Conservation (phyloP, 2,888 invertebrate species). For the Trichogramma dendrolimi region DNA sequence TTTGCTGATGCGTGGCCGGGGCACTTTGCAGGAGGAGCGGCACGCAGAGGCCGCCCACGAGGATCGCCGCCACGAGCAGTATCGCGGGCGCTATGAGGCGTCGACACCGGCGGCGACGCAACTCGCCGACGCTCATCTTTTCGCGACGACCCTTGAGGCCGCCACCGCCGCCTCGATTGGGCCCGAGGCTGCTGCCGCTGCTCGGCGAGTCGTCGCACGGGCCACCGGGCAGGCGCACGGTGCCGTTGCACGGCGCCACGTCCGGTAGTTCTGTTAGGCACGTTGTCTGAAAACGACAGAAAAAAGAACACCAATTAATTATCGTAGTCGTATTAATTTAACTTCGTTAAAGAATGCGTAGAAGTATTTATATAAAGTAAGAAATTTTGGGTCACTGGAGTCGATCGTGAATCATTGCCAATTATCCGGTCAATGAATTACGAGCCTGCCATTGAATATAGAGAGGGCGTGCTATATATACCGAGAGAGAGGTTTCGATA, state of each 20-base stretch:
- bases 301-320: conserved; percentile 17
- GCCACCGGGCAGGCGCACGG: conserved; percentile 15
- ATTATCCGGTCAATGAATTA: no score
- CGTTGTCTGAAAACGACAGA: conserved; percentile 47
- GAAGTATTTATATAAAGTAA: conserved; percentile 48
- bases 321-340: no score
- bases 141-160: conserved; percentile 48
- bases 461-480: no score
- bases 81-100: conserved; percentile 45
- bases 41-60: conserved; percentile 50
- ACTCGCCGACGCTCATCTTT: conserved; percentile 26
- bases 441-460: no score
- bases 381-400: no score
- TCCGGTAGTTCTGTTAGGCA: conserved; percentile 54
- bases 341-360: no score
- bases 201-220: conserved; percentile 51
- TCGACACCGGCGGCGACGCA: conserved; percentile 46
- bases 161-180: conserved; percentile 40
- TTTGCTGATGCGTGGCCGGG: conserved; percentile 58
- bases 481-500: no score
- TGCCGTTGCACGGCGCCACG: conserved; percentile 47
- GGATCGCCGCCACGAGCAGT: conserved; percentile 44
- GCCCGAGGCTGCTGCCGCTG: conserved; percentile 44
- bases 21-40: conserved; percentile 50
- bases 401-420: no score